Evolutionary conservation across 2,797 vertebrate species (phyloP), one percentile per base, ranked within the genome.

Genomic region (Nannoperca obscura): DNA sequence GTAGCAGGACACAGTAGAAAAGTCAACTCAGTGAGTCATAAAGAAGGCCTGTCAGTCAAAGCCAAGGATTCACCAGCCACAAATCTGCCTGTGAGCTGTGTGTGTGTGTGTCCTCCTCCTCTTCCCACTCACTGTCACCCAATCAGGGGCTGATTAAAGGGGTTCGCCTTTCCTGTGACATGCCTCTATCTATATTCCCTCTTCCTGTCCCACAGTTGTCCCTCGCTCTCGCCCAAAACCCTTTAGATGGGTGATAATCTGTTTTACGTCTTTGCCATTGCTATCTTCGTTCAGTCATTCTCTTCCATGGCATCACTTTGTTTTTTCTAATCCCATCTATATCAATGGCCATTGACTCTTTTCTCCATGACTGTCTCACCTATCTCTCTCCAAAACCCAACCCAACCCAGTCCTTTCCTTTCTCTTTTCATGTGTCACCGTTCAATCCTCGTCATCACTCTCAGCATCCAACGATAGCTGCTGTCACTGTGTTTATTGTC

Each of bases 1-100:
- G 50, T 58, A 17, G 71, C 74, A 62, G 73, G 67, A 85, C 70
- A 80, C 62, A 58, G 69, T 15, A 55, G 55, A 46, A 57, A 83
- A 73, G 59, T 44, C 11, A 19, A 65, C 54, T 72, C 44, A 65
- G 32, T 93, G 91, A 93, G 80, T 93, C 92, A 93, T 64, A 71
- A 67, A 87, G 76, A 76, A 59, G 59, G 3, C 15, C 84, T 81
- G 86, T 87, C 90, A 83, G 62, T 92, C 89, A 88, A 90, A 83
- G 38, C 19, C 7, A 65, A 58, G 66, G 78, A 88, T 80, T 87
- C 83, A 85, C 62, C 52, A 46, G 67, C 24, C 69, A 86, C 30
- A 76, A 81, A 88, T 88, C 67, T 49, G 62, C 58, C 49, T 70
- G 42, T 9, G 61, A 82, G 19, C 69, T 50, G 64, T 70, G 60